Evolutionary conservation across 2,113 vertebrate genomes (phyloP).

Genomic region (Myanophis thanlyinensis): DNA sequence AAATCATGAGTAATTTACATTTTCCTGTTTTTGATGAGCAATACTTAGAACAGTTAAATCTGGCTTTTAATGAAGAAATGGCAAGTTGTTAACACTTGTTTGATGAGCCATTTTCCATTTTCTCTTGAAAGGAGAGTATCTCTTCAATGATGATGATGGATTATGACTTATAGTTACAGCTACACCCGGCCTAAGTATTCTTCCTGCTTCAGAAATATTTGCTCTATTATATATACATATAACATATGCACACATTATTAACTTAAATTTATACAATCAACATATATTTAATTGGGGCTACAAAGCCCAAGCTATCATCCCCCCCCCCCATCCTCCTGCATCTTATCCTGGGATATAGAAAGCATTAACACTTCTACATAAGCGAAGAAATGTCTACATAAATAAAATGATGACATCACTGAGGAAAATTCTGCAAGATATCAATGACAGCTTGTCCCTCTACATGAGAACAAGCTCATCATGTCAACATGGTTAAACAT

Average conservation of each 20-base stretch:
- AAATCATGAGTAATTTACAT: not conserved
- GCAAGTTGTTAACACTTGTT: not conserved
- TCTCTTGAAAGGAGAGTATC: not conserved
- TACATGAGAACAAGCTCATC: fast-evolving
- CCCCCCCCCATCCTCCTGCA: not conserved
- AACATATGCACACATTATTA: not conserved
- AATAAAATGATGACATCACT: not conserved
- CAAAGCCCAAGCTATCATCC: not conserved
- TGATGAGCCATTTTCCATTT: not conserved
- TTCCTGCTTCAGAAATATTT: not conserved
- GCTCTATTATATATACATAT: not conserved
- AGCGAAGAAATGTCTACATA: not conserved
- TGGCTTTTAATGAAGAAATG: not conserved
- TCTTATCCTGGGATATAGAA: not conserved
- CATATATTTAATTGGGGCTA: not conserved
- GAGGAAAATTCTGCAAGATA: not conserved
- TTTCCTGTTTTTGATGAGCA: not conserved
- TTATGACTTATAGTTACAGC: not conserved
- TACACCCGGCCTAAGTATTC: not conserved
- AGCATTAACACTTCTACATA: not conserved
- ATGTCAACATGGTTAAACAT: fast-evolving
- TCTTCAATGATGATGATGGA: not conserved
- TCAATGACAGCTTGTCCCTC: not conserved
- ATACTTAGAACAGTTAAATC: not conserved
- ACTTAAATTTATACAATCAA: not conserved